phyloP scores from a whole-genome alignment of 2,113 vertebrate species.

The Cariama cristata region DNA sequence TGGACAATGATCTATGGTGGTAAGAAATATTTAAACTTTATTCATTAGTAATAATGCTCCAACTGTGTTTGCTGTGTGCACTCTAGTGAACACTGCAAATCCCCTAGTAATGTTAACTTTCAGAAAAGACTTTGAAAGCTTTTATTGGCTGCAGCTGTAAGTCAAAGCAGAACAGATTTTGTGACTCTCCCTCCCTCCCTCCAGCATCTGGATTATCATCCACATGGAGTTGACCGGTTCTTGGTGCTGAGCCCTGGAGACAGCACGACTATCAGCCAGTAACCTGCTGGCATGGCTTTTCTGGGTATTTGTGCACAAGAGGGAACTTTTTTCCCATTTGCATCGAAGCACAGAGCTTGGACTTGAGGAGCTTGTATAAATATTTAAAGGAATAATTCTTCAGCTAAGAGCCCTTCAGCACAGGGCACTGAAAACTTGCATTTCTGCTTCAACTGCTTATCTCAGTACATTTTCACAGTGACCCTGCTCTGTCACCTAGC shows the following conservation, averaged over 20 bases:
- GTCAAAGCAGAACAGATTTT: slow-evolving; percentile 8
- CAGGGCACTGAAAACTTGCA: background rate
- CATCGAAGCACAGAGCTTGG: background rate
- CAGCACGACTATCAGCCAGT: background rate
- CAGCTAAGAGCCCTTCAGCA: background rate
- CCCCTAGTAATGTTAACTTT: slow-evolving; percentile 4
- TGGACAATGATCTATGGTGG: background rate
- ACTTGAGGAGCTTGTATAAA: background rate
- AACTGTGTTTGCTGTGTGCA: background rate
- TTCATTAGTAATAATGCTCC: background rate
- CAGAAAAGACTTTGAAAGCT: slow-evolving; percentile 52
- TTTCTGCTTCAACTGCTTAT: background rate
- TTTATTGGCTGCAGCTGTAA: slow-evolving; percentile 58
- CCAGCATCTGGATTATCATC: background rate
- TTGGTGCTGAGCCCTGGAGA: background rate
- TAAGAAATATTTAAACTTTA: background rate
- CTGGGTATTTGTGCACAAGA: background rate
- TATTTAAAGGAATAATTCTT: background rate
- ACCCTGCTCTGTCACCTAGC: background rate
- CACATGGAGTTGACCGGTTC: background rate
- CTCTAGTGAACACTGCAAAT: background rate
- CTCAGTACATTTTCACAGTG: background rate
- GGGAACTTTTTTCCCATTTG: fast-evolving
- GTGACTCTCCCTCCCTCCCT: background rate
- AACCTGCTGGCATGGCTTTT: background rate